Conservation (phyloP, 2,113 vertebrate genomes). For the Hippocampus mohnikei region DNA sequence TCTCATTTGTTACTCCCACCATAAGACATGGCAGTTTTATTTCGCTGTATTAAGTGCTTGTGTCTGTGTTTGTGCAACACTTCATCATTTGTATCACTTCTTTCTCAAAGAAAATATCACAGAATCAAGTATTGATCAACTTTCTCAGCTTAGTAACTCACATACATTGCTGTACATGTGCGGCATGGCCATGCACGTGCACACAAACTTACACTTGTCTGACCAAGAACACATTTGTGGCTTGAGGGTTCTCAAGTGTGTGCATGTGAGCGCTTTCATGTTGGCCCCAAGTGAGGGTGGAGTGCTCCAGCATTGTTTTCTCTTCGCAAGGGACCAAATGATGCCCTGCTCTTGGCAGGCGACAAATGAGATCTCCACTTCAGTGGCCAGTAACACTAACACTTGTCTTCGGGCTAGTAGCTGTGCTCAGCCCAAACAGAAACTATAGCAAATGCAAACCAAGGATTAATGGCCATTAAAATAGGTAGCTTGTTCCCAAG, state of each 20-base stretch:
- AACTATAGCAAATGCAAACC: constrained; percentile 10
- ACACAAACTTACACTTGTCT: constrained; percentile 22
- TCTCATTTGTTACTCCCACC: constrained; percentile 17
- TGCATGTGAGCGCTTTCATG: constrained; percentile 32
- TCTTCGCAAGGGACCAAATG: constrained; percentile 14
- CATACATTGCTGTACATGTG: constrained; percentile 14
- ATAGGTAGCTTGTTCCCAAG: constrained; percentile 3
- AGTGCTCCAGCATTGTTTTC: constrained; percentile 30
- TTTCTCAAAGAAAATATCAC: constrained; percentile 24
- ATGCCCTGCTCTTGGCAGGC: constrained; percentile 18
- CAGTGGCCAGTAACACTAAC: constrained; percentile 15
- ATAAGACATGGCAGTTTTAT: constrained; percentile 17
- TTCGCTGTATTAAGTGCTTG: constrained; percentile 12
- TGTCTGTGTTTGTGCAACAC: constrained; percentile 28
- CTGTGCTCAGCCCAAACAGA: constrained; percentile 13
- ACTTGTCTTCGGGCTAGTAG: constrained; percentile 8
- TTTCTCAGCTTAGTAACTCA: not conserved
- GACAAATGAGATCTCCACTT: constrained; percentile 11
- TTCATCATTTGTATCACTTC: constrained; percentile 32
- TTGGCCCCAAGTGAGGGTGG: constrained; percentile 30
- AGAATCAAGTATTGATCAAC: constrained; percentile 10
- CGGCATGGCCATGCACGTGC: not conserved
- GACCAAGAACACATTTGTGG: constrained; percentile 30
- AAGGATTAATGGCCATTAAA: constrained; percentile 15
- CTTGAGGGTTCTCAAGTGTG: constrained; percentile 29